Evolutionary conservation across 2,797 vertebrate genomes (phyloP).

Genomic region (Gambusia yucatana): DNA sequence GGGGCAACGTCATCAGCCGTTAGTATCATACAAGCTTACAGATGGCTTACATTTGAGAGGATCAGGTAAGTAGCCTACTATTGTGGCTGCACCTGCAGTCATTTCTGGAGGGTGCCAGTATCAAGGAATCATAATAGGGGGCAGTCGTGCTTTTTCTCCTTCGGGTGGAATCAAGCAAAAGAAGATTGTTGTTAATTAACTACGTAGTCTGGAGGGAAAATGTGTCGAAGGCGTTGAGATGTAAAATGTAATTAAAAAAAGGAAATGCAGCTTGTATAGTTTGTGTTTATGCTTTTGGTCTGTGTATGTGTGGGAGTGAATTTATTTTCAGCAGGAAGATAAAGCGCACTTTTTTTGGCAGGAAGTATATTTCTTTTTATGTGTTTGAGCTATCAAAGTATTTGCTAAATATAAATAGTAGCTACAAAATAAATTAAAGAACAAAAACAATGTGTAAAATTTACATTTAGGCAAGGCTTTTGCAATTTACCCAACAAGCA

Average conservation of each 20-base stretch:
- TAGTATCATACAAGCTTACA: constrained; percentile 2
- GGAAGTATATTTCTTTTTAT: constrained; percentile 11
- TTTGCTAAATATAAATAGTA: background rate
- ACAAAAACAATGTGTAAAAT: background rate
- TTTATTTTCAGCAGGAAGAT: constrained; percentile 36
- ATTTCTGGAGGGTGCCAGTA: constrained; percentile 60
- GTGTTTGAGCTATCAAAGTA: constrained; percentile 21
- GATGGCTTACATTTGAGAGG: constrained; percentile 8
- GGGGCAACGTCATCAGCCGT: background rate
- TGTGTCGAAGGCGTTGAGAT: constrained; percentile 75
- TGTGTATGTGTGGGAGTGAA: constrained; percentile 38
- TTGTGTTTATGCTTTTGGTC: constrained; percentile 66
- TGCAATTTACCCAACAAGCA: background rate
- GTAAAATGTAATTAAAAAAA: constrained; percentile 91
- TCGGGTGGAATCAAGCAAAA: constrained; percentile 80
- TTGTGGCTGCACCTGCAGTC: constrained; percentile 50
- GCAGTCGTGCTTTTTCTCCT: constrained; percentile 59
- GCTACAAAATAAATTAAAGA: background rate
- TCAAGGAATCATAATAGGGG: constrained; percentile 75
- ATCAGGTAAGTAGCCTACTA: constrained; percentile 13
- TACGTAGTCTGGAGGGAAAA: constrained; percentile 83
- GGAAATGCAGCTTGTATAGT: constrained; percentile 77
- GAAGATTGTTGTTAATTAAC: constrained; percentile 90
- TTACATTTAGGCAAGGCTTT: background rate
- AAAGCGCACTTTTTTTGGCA: constrained; percentile 30